Base-by-base conservation (phyloP, 37 sponge, comb jelly and placozoan genomes). In the Mnemiopsis leidyi region DNA sequence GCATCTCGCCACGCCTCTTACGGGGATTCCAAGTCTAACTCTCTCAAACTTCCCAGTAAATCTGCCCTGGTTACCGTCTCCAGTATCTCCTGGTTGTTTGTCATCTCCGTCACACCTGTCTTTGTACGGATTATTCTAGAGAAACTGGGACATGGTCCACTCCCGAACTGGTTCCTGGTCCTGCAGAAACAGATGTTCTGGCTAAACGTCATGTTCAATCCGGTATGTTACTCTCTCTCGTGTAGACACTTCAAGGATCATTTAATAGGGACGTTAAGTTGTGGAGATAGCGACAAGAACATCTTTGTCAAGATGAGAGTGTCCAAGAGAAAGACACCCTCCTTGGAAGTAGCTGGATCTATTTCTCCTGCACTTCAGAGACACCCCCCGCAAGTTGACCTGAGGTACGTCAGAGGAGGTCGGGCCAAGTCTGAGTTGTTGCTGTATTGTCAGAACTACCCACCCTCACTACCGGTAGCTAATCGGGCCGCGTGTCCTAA, bases 141-240 rank as follows among this genome's bases (percentile, higher is more conserved):
- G 26, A 71, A 71, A 5, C 5, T 28, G 30, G 75, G 75, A 71
- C 75, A 71, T 23, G 30, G 26, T 25, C 25, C 30, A 5, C 75
- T 71, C 25, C 75, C 75, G 3, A 28, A 71, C 25, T 71, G 75
- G 75, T 29, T 7, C 20, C 75, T 71, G 3, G 75, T 71, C 30
- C 30, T 71, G 5, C 75, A 71, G 75, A 71, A 71, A 18, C 75
- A 71, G 75, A 71, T 71, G 30, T 71, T 71, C 75, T 71, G 30
- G 30, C 75, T 71, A 5, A 71, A 71, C n/a, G 75, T 71, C n/a
- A 71, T 28, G 30, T 71, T 71, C 3, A 71, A 71, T 25, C 75
- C 75, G 3, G 30, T 71, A 7, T 29, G 26, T 29, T 71, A 71
- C n/a, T 29, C 75, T 25, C 30, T 71, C n/a, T 29, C 75, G n/a